These are phyloP conservation scores for Rhagonycha lutea DNA, from an alignment of 2,888 invertebrate species.

Conservation along the genomic window DNA sequence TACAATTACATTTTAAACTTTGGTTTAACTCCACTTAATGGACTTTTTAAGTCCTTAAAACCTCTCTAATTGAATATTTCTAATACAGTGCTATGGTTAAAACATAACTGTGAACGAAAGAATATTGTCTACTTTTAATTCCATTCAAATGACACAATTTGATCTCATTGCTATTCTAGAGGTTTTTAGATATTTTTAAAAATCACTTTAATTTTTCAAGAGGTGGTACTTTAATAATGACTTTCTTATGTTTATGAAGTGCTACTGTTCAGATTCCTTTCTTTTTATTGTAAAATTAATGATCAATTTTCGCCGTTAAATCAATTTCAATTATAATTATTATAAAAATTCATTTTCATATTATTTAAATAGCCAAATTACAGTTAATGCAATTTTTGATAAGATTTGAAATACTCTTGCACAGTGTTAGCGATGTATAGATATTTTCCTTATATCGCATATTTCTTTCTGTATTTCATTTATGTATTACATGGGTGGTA, in stretches of 20 bases:
- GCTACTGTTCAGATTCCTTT: not conserved
- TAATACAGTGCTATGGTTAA: not conserved
- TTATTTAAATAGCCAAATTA: no score
- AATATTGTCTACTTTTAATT: not conserved
- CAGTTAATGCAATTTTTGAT: no score
- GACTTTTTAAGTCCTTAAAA: not conserved
- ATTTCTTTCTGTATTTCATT: no score
- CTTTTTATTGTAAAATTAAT: no score
- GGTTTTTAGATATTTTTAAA: not conserved
- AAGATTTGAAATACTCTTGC: no score
- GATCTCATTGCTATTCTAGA: not conserved
- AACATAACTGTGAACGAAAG: not conserved
- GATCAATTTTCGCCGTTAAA: no score
- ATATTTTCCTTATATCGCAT: no score
- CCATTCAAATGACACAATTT: not conserved
- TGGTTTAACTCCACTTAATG: not conserved
- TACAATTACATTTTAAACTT: not conserved
- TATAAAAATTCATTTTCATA: no score
- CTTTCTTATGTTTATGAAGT: not conserved
- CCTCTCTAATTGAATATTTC: not conserved
- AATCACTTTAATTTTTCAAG: not conserved
- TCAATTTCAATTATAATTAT: no score
- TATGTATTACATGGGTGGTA: no score
- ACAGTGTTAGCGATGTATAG: no score
- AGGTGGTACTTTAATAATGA: not conserved